Evolutionary conservation across 2,888 invertebrate species (phyloP), one percentile per base, ranked within the genome.

Genomic region (Nemoura dubitans): DNA sequence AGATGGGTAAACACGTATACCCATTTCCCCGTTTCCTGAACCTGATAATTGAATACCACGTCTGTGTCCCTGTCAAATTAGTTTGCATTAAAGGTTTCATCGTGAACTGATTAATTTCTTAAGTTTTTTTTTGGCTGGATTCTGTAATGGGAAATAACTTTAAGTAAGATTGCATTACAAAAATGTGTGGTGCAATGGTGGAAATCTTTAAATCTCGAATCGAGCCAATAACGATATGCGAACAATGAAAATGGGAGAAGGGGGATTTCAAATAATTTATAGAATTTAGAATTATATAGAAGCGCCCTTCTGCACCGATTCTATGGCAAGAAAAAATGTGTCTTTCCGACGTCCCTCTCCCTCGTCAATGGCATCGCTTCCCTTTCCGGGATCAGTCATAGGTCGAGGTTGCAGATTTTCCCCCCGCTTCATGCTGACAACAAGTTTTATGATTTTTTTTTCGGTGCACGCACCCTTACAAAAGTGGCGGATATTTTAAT

Each of bases 391-490:
- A 78, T 78, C 78, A 78, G 25, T n/a, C 25, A 10, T 14, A 28
- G 78, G 78, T 78, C 78, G 78, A 27, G 25, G 25, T 78, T 78
- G 25, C n/a, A 28, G 27, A 27, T 28, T 28, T 28, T 78, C 7
- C 16, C 21, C 78, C 78, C 78, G 59, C 59, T n/a, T n/a, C 78
- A 83, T 14, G 25, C 83, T 42, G 83, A 83, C 83, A 42, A 83
- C 26, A 42, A 83, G 21, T 83, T 43, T 83, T 83, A 83, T 83
- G 83, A 36, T 83, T 42, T 36, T 42, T 83, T 10, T 28, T 78
- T 28, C 26, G 43, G 36, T 26, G 83, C 36, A 83, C 83, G 27
- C 78, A 78, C 43, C 83, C 83, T 10, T 30, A 26, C 26, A 42
- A 43, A 83, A 83, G 42, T 83, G 42, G 36, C 42, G 25, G 10